Evolutionary conservation across 1,140 invertebrate species (phyloP).

Genomic region (Atopsyche davidsoni): DNA sequence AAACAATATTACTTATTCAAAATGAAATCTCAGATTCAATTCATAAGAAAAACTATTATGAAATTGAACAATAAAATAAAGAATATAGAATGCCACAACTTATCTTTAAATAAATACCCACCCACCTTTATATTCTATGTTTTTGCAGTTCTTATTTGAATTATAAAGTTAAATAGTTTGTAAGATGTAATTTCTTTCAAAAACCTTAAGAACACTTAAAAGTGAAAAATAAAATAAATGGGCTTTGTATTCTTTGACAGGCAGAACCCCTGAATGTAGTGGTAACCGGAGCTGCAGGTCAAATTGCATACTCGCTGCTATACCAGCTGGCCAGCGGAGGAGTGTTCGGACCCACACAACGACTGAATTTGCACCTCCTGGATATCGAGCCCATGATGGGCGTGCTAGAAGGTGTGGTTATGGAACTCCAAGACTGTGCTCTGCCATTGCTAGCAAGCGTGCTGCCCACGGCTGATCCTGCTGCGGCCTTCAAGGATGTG

Average conservation of each 20-base stretch:
- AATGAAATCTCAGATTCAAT: too few species aligned
- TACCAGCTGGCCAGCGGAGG: conserved; percentile 93
- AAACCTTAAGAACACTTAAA: not conserved
- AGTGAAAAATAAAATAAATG: conserved; percentile 2
- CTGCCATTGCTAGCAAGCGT: conserved; percentile 83
- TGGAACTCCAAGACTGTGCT: conserved; percentile 96
- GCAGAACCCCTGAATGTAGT: conserved; percentile 84
- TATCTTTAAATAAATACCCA: too few species aligned
- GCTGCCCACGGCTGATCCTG: conserved; percentile 80
- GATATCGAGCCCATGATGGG: conserved; percentile 95
- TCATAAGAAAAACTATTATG: too few species aligned
- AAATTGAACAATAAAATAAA: too few species aligned
- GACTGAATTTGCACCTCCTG: conserved; percentile 83
- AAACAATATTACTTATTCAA: too few species aligned
- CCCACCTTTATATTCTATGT: too few species aligned
- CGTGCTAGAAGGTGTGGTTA: conserved; percentile 92
- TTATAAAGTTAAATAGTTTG: too few species aligned
- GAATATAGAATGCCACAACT: too few species aligned
- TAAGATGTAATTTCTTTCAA: not conserved
- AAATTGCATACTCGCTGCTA: conserved; percentile 96
- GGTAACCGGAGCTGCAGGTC: conserved; percentile 95
- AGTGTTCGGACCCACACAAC: conserved; percentile 90
- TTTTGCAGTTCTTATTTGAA: too few species aligned
- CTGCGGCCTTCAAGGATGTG: conserved; percentile 90
- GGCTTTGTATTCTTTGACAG: conserved; percentile 42